These are phyloP conservation scores for Hybos culiciformis DNA, from an alignment of 2,888 invertebrate genomes.

Conservation along the genomic window DNA sequence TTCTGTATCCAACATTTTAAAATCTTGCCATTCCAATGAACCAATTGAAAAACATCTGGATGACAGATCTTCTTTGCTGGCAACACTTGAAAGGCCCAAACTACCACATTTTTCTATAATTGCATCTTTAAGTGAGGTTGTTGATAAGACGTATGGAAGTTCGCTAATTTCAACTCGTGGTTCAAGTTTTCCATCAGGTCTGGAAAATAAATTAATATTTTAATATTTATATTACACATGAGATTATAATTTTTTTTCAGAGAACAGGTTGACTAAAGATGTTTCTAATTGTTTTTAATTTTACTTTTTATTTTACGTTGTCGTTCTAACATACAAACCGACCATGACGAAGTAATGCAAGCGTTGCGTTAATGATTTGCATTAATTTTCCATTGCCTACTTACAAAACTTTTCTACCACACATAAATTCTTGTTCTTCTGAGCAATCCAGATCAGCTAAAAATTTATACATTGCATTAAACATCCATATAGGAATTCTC, in stretches of 20 bases:
- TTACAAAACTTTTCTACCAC: slow-evolving; percentile 19
- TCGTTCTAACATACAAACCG: neutral
- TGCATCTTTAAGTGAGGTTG: slow-evolving; percentile 15
- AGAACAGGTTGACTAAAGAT: too few relatives aligned
- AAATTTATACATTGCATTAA: slow-evolving; percentile 45
- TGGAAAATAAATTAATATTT: slow-evolving; percentile 14
- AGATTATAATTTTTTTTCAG: too few relatives aligned
- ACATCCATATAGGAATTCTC: slow-evolving; percentile 51
- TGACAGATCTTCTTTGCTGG: too few relatives aligned
- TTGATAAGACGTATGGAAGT: slow-evolving; percentile 17
- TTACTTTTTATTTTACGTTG: too few relatives aligned
- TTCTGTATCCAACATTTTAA: neutral
- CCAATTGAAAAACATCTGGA: neutral
- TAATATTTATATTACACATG: too few relatives aligned
- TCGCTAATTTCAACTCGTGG: slow-evolving; percentile 13
- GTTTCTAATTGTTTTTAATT: too few relatives aligned
- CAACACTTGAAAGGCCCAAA: neutral
- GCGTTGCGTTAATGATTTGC: neutral
- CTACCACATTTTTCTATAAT: slow-evolving; percentile 12
- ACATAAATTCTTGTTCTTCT: slow-evolving; percentile 16
- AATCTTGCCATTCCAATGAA: neutral
- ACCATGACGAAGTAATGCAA: neutral
- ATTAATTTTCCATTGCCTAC: slow-evolving; percentile 10
- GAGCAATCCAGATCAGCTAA: slow-evolving; percentile 41
- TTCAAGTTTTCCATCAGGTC: slow-evolving; percentile 17